A percentile compares a stretch with the other conserved stretches of the same genome.
Conservation (phyloP, 2,888 invertebrate genomes). For the Archaeoteleia sp. region DNA sequence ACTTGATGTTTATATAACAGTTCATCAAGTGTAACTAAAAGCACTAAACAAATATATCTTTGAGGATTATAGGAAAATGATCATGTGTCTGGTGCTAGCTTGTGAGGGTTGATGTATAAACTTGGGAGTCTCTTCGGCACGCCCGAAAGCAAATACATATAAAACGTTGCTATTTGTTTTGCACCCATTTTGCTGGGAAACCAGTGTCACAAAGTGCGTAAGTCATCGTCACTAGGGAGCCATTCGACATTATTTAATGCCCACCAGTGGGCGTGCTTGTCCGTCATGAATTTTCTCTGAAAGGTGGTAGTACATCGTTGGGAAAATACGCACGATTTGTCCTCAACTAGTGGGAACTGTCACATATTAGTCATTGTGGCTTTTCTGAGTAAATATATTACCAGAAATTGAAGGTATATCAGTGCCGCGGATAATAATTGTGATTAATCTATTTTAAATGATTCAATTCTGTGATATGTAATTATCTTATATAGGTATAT, state of each 20-base stretch:
- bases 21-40: too few relatives aligned
- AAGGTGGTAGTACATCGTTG: constrained; percentile 28
- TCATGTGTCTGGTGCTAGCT: constrained; percentile 38
- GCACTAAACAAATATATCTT: constrained; percentile 29
- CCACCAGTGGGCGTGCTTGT: constrained; percentile 59
- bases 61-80: constrained; percentile 32
- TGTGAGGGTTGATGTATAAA: constrained; percentile 56
- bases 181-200: constrained; percentile 50
- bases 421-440: too few relatives aligned
- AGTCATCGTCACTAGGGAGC: constrained; percentile 64
- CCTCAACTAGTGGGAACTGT: constrained; percentile 34
- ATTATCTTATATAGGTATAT: too few relatives aligned
- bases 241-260: constrained; percentile 65
- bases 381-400: constrained; percentile 1
- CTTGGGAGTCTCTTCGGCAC: constrained; percentile 59
- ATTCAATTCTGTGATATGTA: too few relatives aligned
- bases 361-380: constrained; percentile 22
- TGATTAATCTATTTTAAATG: too few relatives aligned
- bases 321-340: constrained; percentile 34
- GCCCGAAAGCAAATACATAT: constrained; percentile 51
- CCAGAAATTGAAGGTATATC: constrained; percentile 1
- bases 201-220: constrained; percentile 51
- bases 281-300: constrained; percentile 49
- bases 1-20: too few relatives aligned
- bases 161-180: constrained; percentile 61